A percentile compares a stretch with the other conserved stretches of the same genome.
phyloP scores from a whole-genome alignment of 2,888 invertebrate genomes.

The Clitarchus hookeri region DNA sequence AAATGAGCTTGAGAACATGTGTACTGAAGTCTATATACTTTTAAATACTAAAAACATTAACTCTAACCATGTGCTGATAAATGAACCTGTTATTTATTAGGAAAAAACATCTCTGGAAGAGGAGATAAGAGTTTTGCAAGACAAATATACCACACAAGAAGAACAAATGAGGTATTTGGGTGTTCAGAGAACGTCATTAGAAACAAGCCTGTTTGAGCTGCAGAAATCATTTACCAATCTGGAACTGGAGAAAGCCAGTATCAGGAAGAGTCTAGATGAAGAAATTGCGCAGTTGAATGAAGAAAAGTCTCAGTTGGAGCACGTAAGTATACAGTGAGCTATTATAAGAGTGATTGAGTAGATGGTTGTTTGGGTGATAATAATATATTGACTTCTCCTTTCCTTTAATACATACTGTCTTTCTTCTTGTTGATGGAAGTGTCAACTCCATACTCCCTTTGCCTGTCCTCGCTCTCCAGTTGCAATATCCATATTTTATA shows the following conservation, averaged over 20 bases:
- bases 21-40: too few relatives aligned
- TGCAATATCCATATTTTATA: too few relatives aligned
- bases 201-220: slow-evolving; percentile 34
- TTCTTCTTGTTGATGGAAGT: too few relatives aligned
- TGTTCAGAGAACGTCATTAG: slow-evolving; percentile 33
- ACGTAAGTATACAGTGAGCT: background rate
- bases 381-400: too few relatives aligned
- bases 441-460: too few relatives aligned
- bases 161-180: slow-evolving; percentile 30
- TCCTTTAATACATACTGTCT: too few relatives aligned
- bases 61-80: too few relatives aligned
- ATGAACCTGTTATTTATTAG: background rate
- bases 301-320: background rate
- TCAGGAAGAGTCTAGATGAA: slow-evolving; percentile 34
- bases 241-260: slow-evolving; percentile 38
- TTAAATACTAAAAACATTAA: too few relatives aligned
- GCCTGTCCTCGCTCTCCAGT: too few relatives aligned
- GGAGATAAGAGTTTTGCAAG: slow-evolving; percentile 20
- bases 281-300: slow-evolving; percentile 31
- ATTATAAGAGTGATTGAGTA: background rate
- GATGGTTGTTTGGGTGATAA: background rate
- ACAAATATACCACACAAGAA: slow-evolving; percentile 51
- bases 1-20: too few relatives aligned
- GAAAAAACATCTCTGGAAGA: background rate
- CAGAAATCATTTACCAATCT: slow-evolving; percentile 35